Conservation (phyloP, 1,140 invertebrate species). For the Rhopalosiphum padi region DNA sequence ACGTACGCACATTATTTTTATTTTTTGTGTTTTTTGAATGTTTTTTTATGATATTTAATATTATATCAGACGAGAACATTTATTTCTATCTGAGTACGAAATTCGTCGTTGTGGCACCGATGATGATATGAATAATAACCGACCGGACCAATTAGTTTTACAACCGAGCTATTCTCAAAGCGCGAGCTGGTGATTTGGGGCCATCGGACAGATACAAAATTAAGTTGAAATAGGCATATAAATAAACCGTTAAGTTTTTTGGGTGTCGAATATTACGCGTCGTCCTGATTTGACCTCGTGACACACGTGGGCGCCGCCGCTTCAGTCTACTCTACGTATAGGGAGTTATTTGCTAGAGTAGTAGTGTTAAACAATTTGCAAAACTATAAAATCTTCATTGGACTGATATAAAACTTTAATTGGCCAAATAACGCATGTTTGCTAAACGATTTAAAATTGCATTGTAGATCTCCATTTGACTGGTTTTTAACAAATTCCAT, state of each 20-base stretch:
- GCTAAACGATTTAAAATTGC: not conserved
- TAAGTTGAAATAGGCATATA: not conserved
- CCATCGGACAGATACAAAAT: not conserved
- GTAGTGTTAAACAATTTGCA: not conserved
- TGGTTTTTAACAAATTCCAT: not conserved
- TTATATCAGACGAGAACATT: not conserved
- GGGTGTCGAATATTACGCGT: not conserved
- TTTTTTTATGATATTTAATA: slow-evolving; percentile 1
- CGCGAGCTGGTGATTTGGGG: not conserved
- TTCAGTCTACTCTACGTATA: not conserved
- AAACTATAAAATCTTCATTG: not conserved
- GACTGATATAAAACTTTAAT: not conserved
- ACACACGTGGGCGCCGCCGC: not conserved
- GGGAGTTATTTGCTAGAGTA: not conserved
- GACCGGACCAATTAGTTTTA: slow-evolving; percentile 42
- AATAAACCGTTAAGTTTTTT: slow-evolving; percentile 32
- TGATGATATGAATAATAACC: not conserved
- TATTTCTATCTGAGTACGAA: slow-evolving; percentile 22
- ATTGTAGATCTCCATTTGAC: not conserved
- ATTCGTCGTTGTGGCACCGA: not conserved
- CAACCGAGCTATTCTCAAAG: slow-evolving; percentile 13
- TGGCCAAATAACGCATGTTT: not conserved
- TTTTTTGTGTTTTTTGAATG: not conserved
- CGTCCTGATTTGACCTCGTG: not conserved
- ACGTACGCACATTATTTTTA: slow-evolving; percentile 3